Percentiles rank a stretch among this genome's conserved stretches.
Evolutionary conservation across 2,113 vertebrate species (phyloP).

Genomic region (Oxyruncus cristatus): DNA sequence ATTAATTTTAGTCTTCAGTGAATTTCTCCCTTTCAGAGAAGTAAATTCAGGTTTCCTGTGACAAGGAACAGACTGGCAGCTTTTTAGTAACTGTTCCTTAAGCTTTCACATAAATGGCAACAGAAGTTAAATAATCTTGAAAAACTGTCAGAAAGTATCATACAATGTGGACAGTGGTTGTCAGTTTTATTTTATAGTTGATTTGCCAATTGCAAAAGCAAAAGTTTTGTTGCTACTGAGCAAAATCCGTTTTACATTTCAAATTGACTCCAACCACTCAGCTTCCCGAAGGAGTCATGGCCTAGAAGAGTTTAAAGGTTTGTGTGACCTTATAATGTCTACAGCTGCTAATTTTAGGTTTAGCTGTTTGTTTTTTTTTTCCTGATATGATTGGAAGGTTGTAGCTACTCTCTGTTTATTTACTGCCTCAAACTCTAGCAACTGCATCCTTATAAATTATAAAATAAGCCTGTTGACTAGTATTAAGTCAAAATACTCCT

Average conservation of each 20-base stretch:
- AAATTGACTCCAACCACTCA: neutral
- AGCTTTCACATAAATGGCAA: neutral
- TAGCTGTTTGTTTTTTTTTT: neutral
- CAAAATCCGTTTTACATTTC: neutral
- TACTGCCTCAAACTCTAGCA: neutral
- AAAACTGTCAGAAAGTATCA: constrained; percentile 7
- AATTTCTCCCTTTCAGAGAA: neutral
- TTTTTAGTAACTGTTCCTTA: constrained; percentile 4
- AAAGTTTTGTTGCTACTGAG: neutral
- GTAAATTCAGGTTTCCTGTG: neutral
- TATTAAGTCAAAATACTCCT: neutral
- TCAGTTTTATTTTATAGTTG: constrained; percentile 30
- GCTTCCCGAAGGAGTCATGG: neutral
- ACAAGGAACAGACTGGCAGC: neutral
- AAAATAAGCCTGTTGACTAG: neutral
- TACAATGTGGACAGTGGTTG: neutral
- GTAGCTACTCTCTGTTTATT: neutral
- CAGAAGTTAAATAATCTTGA: constrained; percentile 23
- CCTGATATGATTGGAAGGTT: neutral
- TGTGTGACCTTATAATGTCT: neutral
- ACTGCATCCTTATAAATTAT: neutral
- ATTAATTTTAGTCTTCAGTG: neutral
- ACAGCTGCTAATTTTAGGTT: neutral
- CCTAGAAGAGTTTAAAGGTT: neutral
- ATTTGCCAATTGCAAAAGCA: neutral